phyloP scores from a whole-genome alignment of 2,113 vertebrate genomes.

The Cygnus atratus region DNA sequence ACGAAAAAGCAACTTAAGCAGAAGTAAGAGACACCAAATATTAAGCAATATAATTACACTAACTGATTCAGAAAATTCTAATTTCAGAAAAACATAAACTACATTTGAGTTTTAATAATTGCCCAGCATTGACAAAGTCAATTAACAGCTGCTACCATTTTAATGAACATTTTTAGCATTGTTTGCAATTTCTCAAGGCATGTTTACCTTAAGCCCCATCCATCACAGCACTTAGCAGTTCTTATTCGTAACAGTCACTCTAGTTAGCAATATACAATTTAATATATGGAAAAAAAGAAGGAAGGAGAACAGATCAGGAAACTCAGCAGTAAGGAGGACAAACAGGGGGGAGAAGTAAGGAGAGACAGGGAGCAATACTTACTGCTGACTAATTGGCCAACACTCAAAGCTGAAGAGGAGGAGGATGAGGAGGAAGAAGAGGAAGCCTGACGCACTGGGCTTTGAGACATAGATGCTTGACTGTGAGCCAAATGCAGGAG shows the following conservation, averaged over 20 bases:
- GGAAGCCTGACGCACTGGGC: conserved; percentile 84
- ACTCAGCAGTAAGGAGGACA: conserved; percentile 26
- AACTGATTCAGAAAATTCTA: background rate
- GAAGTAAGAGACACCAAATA: background rate
- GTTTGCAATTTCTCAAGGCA: background rate
- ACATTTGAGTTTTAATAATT: background rate
- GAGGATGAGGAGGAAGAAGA: conserved; percentile 93
- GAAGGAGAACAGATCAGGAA: background rate
- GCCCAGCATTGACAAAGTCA: background rate
- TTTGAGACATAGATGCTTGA: conserved; percentile 89
- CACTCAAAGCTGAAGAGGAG: conserved; percentile 96
- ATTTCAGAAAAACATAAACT: background rate
- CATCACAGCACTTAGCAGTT: background rate
- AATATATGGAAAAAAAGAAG: background rate
- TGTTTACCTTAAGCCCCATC: background rate
- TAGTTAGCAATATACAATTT: background rate
- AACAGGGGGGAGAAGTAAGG: conserved; percentile 5
- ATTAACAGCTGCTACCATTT: background rate
- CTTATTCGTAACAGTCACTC: background rate
- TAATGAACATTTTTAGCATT: background rate
- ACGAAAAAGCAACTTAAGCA: background rate
- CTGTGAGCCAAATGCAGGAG: conserved; percentile 95
- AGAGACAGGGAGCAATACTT: conserved; percentile 81
- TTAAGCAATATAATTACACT: background rate
- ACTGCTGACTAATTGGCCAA: conserved; percentile 99